These are phyloP conservation scores for Diaprepes abbreviatus DNA, from an alignment of 2,888 invertebrate species.

Conservation along the genomic window DNA sequence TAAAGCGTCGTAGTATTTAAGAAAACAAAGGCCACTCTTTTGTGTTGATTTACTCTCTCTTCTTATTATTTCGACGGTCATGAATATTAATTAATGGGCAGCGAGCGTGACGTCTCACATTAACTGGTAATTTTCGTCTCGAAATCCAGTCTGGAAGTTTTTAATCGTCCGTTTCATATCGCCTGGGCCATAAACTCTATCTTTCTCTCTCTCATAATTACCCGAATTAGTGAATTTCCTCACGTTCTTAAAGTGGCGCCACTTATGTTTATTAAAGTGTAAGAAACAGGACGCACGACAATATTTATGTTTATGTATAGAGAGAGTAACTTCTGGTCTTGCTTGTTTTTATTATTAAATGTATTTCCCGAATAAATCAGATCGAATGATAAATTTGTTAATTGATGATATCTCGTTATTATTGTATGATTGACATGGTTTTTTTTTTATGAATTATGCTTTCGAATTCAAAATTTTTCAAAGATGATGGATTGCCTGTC, in stretches of 20 bases:
- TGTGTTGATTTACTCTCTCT: slow-evolving; percentile 28
- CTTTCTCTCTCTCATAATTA: slow-evolving; percentile 29
- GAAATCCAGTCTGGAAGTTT: slow-evolving; percentile 41
- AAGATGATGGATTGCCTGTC: no score
- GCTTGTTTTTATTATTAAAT: slow-evolving; percentile 1
- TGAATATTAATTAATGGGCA: slow-evolving; percentile 47
- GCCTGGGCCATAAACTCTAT: slow-evolving; percentile 31
- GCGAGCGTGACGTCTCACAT: slow-evolving; percentile 44
- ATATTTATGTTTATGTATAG: slow-evolving; percentile 27
- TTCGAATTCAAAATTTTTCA: no score
- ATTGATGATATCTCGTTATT: no score
- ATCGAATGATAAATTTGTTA: no score
- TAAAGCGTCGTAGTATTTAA: slow-evolving; percentile 19
- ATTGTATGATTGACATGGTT: no score
- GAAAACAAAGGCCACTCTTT: slow-evolving; percentile 27
- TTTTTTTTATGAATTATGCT: no score
- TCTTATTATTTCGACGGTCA: slow-evolving; percentile 34
- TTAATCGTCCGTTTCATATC: slow-evolving; percentile 37
- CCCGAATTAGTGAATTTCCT: slow-evolving; percentile 41
- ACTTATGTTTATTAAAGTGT: slow-evolving; percentile 39
- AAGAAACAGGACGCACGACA: slow-evolving; percentile 31
- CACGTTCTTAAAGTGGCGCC: slow-evolving; percentile 45
- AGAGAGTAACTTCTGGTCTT: slow-evolving; percentile 10
- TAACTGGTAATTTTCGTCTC: slow-evolving; percentile 44
- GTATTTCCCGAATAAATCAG: background rate